Conservation (phyloP, 2,113 vertebrate genomes). For the Vicugna pacos region DNA sequence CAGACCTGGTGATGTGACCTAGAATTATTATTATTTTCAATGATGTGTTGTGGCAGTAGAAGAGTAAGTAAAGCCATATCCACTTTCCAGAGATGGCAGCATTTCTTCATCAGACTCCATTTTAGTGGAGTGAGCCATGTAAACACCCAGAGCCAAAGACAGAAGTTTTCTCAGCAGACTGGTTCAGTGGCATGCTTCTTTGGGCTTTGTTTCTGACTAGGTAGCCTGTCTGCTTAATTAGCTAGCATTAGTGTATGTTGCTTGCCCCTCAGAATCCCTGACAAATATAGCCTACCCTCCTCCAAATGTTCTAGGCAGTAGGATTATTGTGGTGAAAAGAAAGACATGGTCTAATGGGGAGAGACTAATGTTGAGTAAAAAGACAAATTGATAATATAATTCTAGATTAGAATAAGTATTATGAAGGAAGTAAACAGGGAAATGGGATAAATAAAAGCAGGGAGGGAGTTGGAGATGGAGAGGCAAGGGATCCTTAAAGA, state of each 20-base stretch:
- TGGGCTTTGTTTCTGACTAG: background rate
- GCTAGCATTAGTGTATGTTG: background rate
- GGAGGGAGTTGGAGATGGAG: background rate
- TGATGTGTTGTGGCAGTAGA: background rate
- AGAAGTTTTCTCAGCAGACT: background rate
- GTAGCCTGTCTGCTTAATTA: background rate
- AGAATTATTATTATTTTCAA: background rate
- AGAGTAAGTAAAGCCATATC: background rate
- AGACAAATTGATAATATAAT: background rate
- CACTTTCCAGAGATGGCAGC: background rate
- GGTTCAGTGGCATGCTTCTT: background rate
- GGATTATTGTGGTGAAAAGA: background rate
- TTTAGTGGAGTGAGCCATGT: background rate
- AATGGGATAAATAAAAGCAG: background rate
- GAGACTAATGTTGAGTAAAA: background rate
- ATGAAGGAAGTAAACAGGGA: background rate
- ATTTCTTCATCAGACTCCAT: background rate
- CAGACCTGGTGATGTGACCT: background rate
- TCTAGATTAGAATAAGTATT: background rate
- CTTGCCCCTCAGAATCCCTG: background rate
- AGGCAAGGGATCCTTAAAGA: background rate
- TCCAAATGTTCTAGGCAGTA: background rate
- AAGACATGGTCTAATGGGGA: background rate
- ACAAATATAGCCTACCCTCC: background rate
- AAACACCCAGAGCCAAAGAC: background rate